Evolutionary conservation across 2,888 invertebrate species (phyloP).

Genomic region (Coremacera marginata): DNA sequence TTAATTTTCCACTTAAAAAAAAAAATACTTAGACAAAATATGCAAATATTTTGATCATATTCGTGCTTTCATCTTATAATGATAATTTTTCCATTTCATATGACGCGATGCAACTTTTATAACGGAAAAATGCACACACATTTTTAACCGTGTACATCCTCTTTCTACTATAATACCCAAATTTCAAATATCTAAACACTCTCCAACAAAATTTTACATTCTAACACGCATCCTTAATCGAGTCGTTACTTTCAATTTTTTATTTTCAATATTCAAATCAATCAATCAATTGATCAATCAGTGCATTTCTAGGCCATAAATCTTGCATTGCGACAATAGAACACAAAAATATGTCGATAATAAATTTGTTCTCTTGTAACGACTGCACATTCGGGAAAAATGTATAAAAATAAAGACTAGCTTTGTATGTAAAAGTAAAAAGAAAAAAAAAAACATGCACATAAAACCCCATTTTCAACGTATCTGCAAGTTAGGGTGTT

Average conservation of each 20-base stretch:
- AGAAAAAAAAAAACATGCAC: neutral
- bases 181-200: neutral
- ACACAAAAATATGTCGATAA: slow-evolving; percentile 19
- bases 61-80: too few species aligned
- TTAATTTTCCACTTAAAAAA: too few species aligned
- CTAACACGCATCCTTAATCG: neutral
- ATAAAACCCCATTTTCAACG: neutral
- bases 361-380: slow-evolving; percentile 8
- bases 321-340: slow-evolving; percentile 23
- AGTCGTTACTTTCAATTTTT: too few species aligned
- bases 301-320: slow-evolving; percentile 36
- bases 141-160: too few species aligned
- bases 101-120: too few species aligned
- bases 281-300: slow-evolving; percentile 43
- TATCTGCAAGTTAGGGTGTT: neutral
- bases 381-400: neutral
- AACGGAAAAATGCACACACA: too few species aligned
- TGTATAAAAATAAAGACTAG: too few species aligned
- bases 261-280: slow-evolving; percentile 33
- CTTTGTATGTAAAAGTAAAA: neutral
- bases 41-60: too few species aligned
- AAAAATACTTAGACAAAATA: too few species aligned
- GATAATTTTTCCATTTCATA: too few species aligned
- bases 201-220: neutral
- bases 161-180: neutral